phyloP scores from a whole-genome alignment of 1,140 invertebrate species.

The Dendrolimus punctatus region DNA sequence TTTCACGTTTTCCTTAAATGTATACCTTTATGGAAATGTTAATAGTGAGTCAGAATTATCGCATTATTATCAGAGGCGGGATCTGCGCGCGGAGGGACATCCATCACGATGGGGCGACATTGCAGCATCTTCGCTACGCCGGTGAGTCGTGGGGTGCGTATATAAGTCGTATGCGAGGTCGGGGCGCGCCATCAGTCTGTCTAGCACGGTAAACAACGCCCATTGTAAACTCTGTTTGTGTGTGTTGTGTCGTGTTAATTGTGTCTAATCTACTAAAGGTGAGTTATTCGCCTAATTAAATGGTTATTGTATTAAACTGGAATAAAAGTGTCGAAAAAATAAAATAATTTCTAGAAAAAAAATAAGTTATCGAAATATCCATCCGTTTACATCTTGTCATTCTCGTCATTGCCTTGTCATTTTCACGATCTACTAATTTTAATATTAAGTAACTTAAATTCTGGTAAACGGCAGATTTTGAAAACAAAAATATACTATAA shows the following conservation, averaged over 20 bases:
- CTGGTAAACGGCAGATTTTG: no score
- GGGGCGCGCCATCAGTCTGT: conserved; percentile 47
- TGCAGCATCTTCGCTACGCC: conserved; percentile 40
- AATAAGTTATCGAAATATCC: no score
- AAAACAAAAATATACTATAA: no score
- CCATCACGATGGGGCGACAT: conserved; percentile 43
- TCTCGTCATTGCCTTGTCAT: no score
- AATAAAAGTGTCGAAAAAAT: conserved; percentile 1
- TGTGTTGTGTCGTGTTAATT: conserved; percentile 38
- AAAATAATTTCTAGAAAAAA: no score
- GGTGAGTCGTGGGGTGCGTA: conserved; percentile 42
- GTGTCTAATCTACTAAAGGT: conserved; percentile 23
- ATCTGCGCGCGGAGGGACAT: conserved; percentile 28
- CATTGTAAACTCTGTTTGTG: conserved; percentile 24
- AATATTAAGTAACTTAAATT: no score
- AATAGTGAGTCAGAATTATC: conserved; percentile 27
- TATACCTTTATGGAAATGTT: conserved; percentile 7
- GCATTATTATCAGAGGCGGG: conserved; percentile 15
- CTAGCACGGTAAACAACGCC: conserved; percentile 30
- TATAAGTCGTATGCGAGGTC: conserved; percentile 41
- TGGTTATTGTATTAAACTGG: conserved; percentile 4
- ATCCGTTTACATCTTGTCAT: no score
- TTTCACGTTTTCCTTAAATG: not conserved
- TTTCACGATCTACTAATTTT: no score
- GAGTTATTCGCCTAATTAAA: conserved; percentile 16